A percentile compares a stretch with the other conserved stretches of the same genome.
Evolutionary conservation across 2,797 vertebrate species (phyloP).

Genomic region (Mormyrus proboscirostris): DNA sequence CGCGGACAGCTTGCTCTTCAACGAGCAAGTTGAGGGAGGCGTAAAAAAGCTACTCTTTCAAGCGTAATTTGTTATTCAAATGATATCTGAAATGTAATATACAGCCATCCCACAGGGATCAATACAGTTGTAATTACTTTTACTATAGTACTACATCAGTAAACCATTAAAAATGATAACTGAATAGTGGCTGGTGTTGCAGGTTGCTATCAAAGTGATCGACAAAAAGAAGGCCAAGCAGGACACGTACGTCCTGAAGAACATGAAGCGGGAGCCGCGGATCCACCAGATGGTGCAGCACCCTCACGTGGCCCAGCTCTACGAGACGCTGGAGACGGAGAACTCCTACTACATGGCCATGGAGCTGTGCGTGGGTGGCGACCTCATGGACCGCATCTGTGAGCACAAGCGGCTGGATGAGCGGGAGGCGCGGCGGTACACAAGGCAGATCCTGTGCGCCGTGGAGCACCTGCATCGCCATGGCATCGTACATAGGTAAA

Average conservation of each 20-base stretch:
- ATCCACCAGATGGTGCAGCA: constrained; percentile 79
- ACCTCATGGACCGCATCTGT: constrained; percentile 77
- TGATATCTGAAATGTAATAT: too few species aligned
- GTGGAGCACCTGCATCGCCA: constrained; percentile 69
- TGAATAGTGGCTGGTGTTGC: neutral
- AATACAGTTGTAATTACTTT: neutral
- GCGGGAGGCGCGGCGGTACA: constrained; percentile 69
- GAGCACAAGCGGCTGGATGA: constrained; percentile 70
- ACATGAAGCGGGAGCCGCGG: constrained; percentile 71
- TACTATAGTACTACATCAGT: neutral
- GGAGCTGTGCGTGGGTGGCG: constrained; percentile 71
- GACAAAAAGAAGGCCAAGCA: constrained; percentile 79
- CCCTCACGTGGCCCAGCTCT: constrained; percentile 66
- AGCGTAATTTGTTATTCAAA: too few species aligned
- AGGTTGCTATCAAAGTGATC: constrained; percentile 80
- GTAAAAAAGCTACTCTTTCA: too few species aligned
- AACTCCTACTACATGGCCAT: constrained; percentile 81
- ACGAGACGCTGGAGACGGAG: constrained; percentile 74
- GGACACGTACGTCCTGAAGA: constrained; percentile 73
- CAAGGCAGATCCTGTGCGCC: constrained; percentile 69
- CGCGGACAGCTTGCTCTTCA: too few species aligned
- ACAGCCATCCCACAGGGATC: too few species aligned
- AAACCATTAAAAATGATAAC: neutral
- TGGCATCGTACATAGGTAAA: constrained; percentile 70
- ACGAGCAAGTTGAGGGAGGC: too few species aligned